Evolutionary conservation across 2,797 vertebrate species (phyloP), one percentile per base, ranked within the genome.

Genomic region (Picus viridis): DNA sequence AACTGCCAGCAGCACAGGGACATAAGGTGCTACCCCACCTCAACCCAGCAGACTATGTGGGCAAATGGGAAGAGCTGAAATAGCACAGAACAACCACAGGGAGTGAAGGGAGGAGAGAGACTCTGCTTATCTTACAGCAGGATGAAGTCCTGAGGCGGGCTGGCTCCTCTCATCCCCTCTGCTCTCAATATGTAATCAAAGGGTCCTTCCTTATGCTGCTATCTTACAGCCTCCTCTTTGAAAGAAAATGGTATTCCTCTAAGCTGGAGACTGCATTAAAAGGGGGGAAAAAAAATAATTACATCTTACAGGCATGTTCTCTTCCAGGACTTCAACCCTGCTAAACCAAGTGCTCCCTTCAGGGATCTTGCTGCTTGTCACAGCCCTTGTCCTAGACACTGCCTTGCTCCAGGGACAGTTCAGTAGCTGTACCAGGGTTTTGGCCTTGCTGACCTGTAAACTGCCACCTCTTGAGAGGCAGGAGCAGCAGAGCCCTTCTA

Each of bases 91-190:
- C 20, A n/a, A 51, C 22, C 29, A 43, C 5, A 53, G 34, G 77
- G 18, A 51, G 12, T 47, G 51, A 69, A 17, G 4, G 0, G 23
- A 70, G 26, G 23, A 24, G 11, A 47, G 19, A 16, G n/a, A 62
- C 32, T 45, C 3, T 1, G 5, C 5, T 30, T 72, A 41, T 2
- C 24, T 27, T 16, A 9, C 2, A 10, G 8, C 41, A 17, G 12
- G n/a, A 13, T 75, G n/a, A 34, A 63, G 41, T 23, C 41, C 30
- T 17, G 30, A 23, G 43, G 64, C 7, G 62, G 17, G 3, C 8
- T 9, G 4, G 30, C 16, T 62, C 32, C 27, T 17, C 14, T 14
- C 12, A 43, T 14, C 7, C 16, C 10, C n/a, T 22, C 0, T 24
- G 16, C 17, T 78, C 12, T 36, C 36, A 19, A 0, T 19, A 24